Evolutionary conservation across 2,113 vertebrate genomes (phyloP).

Genomic region (Pluvianellus socialis): DNA sequence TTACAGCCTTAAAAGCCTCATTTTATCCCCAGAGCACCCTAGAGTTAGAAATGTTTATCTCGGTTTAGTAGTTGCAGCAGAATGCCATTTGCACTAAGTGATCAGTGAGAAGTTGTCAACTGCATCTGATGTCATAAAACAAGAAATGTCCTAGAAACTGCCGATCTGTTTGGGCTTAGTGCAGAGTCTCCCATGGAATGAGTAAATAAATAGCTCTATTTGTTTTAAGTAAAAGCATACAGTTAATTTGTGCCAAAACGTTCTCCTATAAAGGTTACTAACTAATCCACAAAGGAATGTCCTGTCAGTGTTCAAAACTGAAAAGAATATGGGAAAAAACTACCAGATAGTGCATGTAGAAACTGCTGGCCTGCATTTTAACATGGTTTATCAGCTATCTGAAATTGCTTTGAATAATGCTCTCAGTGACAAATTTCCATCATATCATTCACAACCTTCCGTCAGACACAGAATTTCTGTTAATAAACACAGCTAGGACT

Average conservation of each 20-base stretch:
- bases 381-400: not conserved
- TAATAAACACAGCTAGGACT: not conserved
- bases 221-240: not conserved
- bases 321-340: not conserved
- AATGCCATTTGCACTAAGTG: slow-evolving; percentile 55
- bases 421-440: not conserved
- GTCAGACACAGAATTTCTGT: not conserved
- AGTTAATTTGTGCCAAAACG: slow-evolving; percentile 37
- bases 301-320: not conserved
- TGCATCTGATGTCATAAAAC: slow-evolving; percentile 44
- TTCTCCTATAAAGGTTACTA: not conserved
- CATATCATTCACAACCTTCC: not conserved
- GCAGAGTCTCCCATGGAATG: not conserved
- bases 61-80: slow-evolving; percentile 46
- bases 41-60: slow-evolving; percentile 43
- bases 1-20: slow-evolving; percentile 51
- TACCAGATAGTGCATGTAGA: not conserved
- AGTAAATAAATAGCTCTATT: slow-evolving; percentile 32
- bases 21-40: slow-evolving; percentile 37
- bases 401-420: not conserved
- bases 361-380: not conserved
- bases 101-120: slow-evolving; percentile 51
- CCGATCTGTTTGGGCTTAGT: slow-evolving; percentile 4
- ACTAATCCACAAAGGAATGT: not conserved
- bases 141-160: slow-evolving; percentile 40